Conservation (phyloP, 2,113 vertebrate genomes). For the Tetraodon nigroviridis region DNA sequence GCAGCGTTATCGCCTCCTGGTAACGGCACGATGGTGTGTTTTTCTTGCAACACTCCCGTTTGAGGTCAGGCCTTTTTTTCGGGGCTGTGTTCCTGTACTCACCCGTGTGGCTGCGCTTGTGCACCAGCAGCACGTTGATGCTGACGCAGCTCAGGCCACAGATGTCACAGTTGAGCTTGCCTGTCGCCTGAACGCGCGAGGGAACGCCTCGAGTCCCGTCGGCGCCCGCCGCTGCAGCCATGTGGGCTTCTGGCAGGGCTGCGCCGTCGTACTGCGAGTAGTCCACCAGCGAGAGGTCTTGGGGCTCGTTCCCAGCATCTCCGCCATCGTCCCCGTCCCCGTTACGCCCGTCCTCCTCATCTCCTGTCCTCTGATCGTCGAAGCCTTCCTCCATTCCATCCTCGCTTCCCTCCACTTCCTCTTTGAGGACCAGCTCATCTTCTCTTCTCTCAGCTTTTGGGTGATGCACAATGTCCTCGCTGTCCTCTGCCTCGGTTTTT, state of each 20-base stretch:
- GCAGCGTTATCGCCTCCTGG: constrained; percentile 1
- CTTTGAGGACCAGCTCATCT: constrained; percentile 22
- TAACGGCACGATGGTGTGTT: neutral
- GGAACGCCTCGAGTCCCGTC: constrained; percentile 52
- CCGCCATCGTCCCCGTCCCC: constrained; percentile 60
- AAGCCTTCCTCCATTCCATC: constrained; percentile 61
- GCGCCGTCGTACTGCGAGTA: constrained; percentile 75
- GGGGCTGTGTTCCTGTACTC: constrained; percentile 63
- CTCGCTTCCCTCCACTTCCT: constrained; percentile 50
- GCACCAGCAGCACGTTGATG: constrained; percentile 93
- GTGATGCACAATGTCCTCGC: constrained; percentile 63
- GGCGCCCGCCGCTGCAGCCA: constrained; percentile 24
- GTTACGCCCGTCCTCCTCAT: constrained; percentile 63
- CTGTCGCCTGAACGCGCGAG: constrained; percentile 69
- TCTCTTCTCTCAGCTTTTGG: constrained; percentile 57
- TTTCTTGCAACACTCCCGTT: constrained; percentile 37
- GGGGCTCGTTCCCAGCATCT: constrained; percentile 70
- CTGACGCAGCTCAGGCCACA: constrained; percentile 92
- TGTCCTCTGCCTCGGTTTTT: constrained; percentile 67
- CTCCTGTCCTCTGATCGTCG: constrained; percentile 74
- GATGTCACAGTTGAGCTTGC: constrained; percentile 89
- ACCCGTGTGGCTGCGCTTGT: constrained; percentile 94
- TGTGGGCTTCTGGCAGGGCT: constrained; percentile 73
- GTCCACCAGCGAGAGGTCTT: constrained; percentile 74
- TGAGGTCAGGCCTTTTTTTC: constrained; percentile 44